Evolutionary conservation across 2,113 vertebrate genomes (phyloP).

Genomic region (Bos indicus): DNA sequence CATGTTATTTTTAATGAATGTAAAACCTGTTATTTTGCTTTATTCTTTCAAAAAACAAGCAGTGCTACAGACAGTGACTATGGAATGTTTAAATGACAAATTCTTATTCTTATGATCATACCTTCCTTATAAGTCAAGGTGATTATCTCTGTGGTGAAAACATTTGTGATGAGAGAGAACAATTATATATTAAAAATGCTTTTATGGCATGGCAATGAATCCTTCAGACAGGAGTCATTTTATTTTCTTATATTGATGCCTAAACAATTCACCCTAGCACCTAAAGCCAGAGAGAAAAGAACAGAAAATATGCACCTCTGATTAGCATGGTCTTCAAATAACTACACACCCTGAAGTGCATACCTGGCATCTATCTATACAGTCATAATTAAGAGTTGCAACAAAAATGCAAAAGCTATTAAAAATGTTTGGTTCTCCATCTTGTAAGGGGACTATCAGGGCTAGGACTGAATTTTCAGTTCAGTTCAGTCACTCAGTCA

Average conservation of each 20-base stretch:
- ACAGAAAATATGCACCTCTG: not conserved
- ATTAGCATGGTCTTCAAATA: not conserved
- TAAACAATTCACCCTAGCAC: not conserved
- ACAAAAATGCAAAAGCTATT: not conserved
- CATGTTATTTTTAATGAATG: not conserved
- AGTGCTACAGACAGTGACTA: not conserved
- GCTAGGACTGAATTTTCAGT: not conserved
- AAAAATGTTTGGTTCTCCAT: not conserved
- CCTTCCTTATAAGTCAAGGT: not conserved
- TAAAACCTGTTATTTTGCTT: not conserved
- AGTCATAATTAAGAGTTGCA: not conserved
- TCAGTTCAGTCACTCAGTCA: not conserved
- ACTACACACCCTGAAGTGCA: not conserved
- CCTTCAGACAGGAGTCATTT: not conserved
- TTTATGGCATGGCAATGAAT: not conserved
- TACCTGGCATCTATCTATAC: not conserved
- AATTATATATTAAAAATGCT: not conserved
- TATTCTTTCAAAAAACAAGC: not conserved
- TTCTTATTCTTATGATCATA: not conserved
- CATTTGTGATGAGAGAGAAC: not conserved
- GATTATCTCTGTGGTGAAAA: not conserved
- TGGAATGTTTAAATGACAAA: not conserved
- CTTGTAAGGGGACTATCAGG: not conserved
- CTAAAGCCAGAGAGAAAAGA: not conserved
- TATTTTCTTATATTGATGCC: accelerated